A percentile compares a stretch with the other conserved stretches of the same genome.
Conservation (phyloP, 2,888 invertebrate species). For the Harmothoe impar region DNA sequence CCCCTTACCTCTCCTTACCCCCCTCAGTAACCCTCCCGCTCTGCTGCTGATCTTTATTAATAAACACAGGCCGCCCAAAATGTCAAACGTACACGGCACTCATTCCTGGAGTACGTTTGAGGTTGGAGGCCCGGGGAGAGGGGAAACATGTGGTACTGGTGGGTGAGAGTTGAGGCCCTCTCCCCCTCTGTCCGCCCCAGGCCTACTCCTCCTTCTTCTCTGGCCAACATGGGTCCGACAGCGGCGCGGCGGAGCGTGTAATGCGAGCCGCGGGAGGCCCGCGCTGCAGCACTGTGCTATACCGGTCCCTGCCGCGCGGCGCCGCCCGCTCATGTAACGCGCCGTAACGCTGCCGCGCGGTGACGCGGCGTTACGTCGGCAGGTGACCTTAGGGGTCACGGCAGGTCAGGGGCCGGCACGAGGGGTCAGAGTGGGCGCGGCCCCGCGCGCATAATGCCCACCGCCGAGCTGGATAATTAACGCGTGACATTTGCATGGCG, state of each 20-base stretch:
- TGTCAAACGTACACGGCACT: not conserved
- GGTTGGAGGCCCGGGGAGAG: not conserved
- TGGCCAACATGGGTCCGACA: conserved; percentile 49
- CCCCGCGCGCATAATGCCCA: conserved; percentile 45
- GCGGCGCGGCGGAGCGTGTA: conserved; percentile 55
- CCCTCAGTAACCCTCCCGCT: not conserved
- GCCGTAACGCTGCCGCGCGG: conserved; percentile 6
- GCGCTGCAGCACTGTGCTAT: not conserved
- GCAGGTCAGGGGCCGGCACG: conserved; percentile 54
- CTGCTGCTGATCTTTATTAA: not conserved
- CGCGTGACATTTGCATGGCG: conserved; percentile 54
- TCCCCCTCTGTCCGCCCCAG: conserved; percentile 8
- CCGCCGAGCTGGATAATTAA: conserved; percentile 44
- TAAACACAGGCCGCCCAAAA: not conserved
- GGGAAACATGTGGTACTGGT: conserved; percentile 42
- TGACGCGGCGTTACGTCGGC: conserved; percentile 44
- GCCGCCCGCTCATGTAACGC: conserved; percentile 25
- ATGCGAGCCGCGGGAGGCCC: conserved; percentile 48
- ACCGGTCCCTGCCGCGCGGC: conserved; percentile 11
- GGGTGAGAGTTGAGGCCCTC: not conserved
- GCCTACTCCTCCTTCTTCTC: not conserved
- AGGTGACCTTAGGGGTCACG: conserved; percentile 30
- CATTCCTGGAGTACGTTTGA: not conserved
- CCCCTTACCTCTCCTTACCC: not conserved
- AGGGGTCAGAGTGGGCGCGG: conserved; percentile 50